These are phyloP conservation scores for Dasyornis broadbenti DNA, from an alignment of 2,113 vertebrate genomes.

Conservation along the genomic window DNA sequence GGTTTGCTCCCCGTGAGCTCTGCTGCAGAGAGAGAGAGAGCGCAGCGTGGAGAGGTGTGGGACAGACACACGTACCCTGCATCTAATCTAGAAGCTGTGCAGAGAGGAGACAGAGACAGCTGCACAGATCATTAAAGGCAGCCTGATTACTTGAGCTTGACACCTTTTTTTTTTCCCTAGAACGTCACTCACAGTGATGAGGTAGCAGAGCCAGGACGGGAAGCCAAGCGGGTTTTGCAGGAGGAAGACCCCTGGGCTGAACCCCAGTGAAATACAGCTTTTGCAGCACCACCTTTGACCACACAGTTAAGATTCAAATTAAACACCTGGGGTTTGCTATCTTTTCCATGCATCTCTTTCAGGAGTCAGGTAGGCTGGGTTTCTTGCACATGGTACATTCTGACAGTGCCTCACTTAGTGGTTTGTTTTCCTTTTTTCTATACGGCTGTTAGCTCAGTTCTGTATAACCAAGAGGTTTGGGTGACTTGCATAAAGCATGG, in stretches of 20 bases:
- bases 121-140: conserved; percentile 2
- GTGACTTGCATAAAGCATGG: conserved; percentile 29
- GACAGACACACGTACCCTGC: not conserved
- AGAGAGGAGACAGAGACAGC: not conserved
- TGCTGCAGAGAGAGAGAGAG: not conserved
- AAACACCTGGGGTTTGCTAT: not conserved
- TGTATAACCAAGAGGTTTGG: conserved; percentile 22
- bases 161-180: not conserved
- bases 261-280: not conserved
- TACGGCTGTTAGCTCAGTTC: not conserved
- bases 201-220: not conserved
- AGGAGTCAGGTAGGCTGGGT: not conserved
- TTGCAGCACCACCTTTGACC: not conserved
- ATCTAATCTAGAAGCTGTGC: not conserved
- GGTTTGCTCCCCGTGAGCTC: not conserved
- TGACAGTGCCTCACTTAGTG: not conserved
- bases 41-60: not conserved
- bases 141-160: not conserved
- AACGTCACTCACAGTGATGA: not conserved
- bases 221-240: not conserved
- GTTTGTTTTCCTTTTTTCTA: not conserved
- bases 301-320: not conserved
- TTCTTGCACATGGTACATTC: not conserved
- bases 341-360: not conserved
- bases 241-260: not conserved